Evolutionary conservation across 2,113 vertebrate genomes (phyloP).

Genomic region (Oxygymnocypris stewartii): DNA sequence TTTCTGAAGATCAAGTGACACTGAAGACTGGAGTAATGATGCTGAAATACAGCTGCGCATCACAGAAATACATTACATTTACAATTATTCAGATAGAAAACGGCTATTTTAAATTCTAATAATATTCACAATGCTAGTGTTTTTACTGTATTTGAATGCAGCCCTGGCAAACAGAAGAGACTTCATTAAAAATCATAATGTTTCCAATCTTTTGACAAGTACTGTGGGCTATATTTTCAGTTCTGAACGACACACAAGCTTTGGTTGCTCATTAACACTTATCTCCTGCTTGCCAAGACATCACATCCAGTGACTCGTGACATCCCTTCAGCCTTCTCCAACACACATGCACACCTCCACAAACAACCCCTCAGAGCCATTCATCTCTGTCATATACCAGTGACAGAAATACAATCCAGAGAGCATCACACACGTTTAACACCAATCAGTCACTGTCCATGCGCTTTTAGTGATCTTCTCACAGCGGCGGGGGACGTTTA

Average conservation of each 20-base stretch:
- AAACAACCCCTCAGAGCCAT: conserved; percentile 11
- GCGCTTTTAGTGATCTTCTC: conserved; percentile 55
- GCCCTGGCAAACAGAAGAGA: too few species aligned
- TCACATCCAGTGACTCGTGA: conserved; percentile 55
- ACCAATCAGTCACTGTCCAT: conserved; percentile 47
- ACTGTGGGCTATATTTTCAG: neutral
- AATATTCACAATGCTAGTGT: neutral
- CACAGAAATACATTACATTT: neutral
- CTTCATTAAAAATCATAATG: neutral
- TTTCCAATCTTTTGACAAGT: neutral
- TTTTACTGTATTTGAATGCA: neutral
- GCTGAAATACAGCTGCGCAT: neutral
- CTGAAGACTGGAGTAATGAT: neutral
- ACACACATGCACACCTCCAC: conserved; percentile 28
- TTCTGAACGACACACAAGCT: neutral
- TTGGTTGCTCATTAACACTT: conserved; percentile 58
- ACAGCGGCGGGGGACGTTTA: neutral
- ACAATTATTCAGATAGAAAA: neutral
- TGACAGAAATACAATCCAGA: neutral
- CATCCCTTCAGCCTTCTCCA: conserved; percentile 44
- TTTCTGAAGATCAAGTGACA: neutral
- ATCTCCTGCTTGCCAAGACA: conserved; percentile 52
- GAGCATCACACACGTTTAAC: conserved; percentile 35
- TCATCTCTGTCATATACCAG: conserved; percentile 23
- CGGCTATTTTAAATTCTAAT: neutral